A percentile compares a stretch with the other conserved stretches of the same genome.
phyloP scores from a whole-genome alignment of 1,140 invertebrate genomes.

The Dendroctonus ponderosae region DNA sequence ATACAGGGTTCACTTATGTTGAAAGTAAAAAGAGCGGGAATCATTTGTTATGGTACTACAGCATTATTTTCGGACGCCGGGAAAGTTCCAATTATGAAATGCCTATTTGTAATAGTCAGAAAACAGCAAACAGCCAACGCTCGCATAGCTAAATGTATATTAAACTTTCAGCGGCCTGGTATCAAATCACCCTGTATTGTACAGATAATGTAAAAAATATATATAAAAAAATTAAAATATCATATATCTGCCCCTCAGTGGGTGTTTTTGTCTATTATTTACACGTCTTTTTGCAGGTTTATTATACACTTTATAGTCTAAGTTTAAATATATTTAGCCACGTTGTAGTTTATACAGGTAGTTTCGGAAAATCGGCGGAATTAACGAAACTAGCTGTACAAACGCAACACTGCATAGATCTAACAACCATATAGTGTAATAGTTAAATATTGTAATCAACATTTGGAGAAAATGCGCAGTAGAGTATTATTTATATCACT shows the following conservation, averaged over 20 bases:
- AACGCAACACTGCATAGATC: slow-evolving; percentile 4
- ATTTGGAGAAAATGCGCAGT: slow-evolving; percentile 31
- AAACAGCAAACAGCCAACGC: slow-evolving; percentile 6
- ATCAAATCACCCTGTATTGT: slow-evolving; percentile 36
- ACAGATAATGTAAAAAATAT: slow-evolving; percentile 39
- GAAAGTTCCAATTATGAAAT: slow-evolving; percentile 1
- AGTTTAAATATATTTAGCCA: slow-evolving; percentile 13
- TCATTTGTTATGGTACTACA: slow-evolving; percentile 11
- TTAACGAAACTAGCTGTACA: neutral
- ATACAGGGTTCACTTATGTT: slow-evolving; percentile 2
- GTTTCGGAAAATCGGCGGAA: neutral
- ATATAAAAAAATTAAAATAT: slow-evolving; percentile 39
- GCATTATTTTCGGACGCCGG: neutral
- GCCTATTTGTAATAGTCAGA: slow-evolving; percentile 8
- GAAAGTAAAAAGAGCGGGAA: slow-evolving; percentile 5
- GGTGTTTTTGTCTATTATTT: slow-evolving; percentile 6
- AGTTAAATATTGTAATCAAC: slow-evolving; percentile 30
- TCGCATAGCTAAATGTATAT: slow-evolving; percentile 7
- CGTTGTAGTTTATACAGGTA: slow-evolving; percentile 6
- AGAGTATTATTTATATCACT: slow-evolving; percentile 35
- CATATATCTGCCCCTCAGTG: slow-evolving; percentile 10
- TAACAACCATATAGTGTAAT: slow-evolving; percentile 33
- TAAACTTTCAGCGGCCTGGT: slow-evolving; percentile 26
- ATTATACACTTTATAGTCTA: slow-evolving; percentile 18
- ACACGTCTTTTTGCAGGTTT: slow-evolving; percentile 19